Evolutionary conservation across 2,113 vertebrate species (phyloP).

Genomic region (Aspiorhynchus laticeps): DNA sequence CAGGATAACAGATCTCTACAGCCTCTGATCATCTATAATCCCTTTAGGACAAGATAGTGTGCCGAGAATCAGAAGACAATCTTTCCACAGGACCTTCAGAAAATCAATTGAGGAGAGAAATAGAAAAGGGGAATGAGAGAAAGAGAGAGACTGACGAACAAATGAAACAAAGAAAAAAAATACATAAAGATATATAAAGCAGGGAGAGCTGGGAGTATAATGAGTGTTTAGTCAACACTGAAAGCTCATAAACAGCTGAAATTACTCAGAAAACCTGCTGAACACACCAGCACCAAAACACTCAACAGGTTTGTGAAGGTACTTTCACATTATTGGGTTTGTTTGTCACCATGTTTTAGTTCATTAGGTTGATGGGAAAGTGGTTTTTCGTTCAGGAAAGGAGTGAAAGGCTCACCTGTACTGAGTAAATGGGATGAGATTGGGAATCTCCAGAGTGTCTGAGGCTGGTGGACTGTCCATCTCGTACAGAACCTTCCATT

Average conservation of each 20-base stretch:
- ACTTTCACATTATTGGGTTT: background rate
- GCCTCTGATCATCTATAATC: constrained; percentile 41
- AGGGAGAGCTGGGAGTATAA: no score
- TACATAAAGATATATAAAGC: background rate
- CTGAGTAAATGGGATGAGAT: constrained; percentile 90
- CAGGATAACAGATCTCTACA: constrained; percentile 36
- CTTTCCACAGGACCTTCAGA: constrained; percentile 29
- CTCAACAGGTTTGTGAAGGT: background rate
- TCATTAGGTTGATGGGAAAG: background rate
- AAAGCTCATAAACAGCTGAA: background rate
- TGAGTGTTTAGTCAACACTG: background rate
- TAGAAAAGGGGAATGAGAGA: constrained; percentile 4
- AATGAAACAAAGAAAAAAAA: background rate
- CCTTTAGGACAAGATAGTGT: constrained; percentile 36
- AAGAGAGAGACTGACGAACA: background rate
- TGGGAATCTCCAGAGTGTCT: constrained; percentile 84
- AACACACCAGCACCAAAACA: background rate
- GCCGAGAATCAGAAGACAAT: constrained; percentile 34
- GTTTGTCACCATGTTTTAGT: background rate
- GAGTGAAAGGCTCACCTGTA: constrained; percentile 84
- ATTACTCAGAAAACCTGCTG: background rate
- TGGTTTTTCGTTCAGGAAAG: background rate
- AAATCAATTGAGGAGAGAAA: constrained; percentile 10
- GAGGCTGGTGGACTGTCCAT: constrained; percentile 84
- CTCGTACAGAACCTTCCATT: constrained; percentile 84